Conservation (phyloP, 2,113 vertebrate species). For the Petroica traversi region DNA sequence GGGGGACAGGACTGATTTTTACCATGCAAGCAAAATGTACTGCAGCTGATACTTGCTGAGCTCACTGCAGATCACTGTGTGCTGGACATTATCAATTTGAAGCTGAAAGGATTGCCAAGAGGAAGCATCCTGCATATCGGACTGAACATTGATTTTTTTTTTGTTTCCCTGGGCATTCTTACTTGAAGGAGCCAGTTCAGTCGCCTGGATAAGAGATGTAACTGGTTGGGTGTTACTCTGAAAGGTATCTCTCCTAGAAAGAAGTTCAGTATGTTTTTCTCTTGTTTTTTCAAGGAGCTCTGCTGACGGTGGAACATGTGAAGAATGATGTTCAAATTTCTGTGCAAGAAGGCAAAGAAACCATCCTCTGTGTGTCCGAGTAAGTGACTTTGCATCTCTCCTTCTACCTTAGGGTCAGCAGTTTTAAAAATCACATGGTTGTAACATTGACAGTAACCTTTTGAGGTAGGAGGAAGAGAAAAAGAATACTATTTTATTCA, state of each 20-base stretch:
- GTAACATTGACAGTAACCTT: conserved; percentile 30
- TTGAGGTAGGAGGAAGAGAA: neutral
- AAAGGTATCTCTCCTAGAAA: neutral
- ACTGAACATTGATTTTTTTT: neutral
- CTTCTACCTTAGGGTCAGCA: conserved; percentile 31
- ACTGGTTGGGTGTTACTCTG: neutral
- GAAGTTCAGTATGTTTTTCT: conserved; percentile 3
- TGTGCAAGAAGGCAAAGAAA: conserved; percentile 92
- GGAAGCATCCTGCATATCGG: neutral
- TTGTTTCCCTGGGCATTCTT: neutral
- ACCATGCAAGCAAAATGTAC: neutral
- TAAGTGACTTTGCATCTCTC: conserved; percentile 76
- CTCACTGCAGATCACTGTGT: neutral
- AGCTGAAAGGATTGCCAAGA: neutral
- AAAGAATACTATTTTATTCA: neutral
- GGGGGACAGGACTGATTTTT: neutral
- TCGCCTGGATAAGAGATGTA: neutral
- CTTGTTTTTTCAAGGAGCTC: conserved; percentile 76
- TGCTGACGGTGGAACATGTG: conserved; percentile 88
- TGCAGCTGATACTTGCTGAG: neutral
- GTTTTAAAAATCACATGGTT: conserved; percentile 28
- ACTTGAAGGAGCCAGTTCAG: neutral
- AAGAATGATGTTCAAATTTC: conserved; percentile 84
- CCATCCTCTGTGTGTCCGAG: conserved; percentile 87
- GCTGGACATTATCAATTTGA: neutral